These are phyloP conservation scores for Hermaeophaga mercurialis DNA, from an alignment of 2,888 invertebrate genomes.

Conservation along the genomic window DNA sequence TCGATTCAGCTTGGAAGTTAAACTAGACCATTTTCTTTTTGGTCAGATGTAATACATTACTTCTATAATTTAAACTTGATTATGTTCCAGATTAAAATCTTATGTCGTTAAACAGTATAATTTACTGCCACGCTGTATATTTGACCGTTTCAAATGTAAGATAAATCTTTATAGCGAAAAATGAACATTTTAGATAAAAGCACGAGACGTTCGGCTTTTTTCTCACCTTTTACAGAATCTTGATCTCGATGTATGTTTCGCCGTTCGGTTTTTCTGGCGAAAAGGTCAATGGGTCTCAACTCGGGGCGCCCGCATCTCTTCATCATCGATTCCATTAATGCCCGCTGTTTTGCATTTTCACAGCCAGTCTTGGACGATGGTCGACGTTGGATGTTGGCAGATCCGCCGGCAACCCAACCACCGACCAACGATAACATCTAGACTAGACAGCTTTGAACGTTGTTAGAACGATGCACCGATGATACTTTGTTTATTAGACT, in stretches of 20 bases:
- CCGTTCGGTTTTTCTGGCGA: constrained; percentile 19
- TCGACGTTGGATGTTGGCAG: constrained; percentile 5
- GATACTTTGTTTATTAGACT: constrained; percentile 32
- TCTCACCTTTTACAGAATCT: no score
- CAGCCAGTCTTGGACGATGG: constrained; percentile 7
- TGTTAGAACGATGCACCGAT: constrained; percentile 21
- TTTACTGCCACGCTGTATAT: no score
- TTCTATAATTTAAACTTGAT: no score
- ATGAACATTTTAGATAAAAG: no score
- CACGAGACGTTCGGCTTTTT: no score
- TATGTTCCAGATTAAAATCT: no score
- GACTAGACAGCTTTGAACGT: constrained; percentile 26
- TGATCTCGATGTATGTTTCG: constrained; percentile 9
- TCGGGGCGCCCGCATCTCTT: constrained; percentile 35
- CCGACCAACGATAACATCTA: constrained; percentile 31
- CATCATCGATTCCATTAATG: constrained; percentile 36
- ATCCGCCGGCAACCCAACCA: constrained; percentile 18
- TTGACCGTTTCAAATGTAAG: no score
- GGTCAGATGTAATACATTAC: no score
- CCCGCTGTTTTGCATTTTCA: constrained; percentile 39
- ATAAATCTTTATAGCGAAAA: no score
- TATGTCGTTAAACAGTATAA: no score
- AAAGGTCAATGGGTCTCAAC: constrained; percentile 34
- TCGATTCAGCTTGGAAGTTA: no score
- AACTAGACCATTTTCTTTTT: no score